Evolutionary conservation across 2,797 vertebrate species (phyloP).

Genomic region (Lycodopsis pacificus): DNA sequence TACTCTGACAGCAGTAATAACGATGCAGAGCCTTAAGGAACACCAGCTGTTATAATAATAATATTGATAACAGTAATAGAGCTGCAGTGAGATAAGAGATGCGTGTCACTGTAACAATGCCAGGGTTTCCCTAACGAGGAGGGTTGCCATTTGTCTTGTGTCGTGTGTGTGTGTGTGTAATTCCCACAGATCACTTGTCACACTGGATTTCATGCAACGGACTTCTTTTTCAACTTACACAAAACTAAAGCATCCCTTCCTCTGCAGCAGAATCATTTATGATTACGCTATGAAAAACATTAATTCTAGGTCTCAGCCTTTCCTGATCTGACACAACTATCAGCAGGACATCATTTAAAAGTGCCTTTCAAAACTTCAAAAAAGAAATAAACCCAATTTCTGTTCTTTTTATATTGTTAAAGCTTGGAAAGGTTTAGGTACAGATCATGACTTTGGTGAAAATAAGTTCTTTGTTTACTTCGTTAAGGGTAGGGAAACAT

Average conservation of each 20-base stretch:
- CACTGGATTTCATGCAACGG: not conserved
- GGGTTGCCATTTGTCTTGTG: constrained; percentile 3
- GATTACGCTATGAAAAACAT: not conserved
- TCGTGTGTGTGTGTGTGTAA: not conserved
- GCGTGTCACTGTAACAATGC: not conserved
- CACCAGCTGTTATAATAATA: not conserved
- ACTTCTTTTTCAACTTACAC: not conserved
- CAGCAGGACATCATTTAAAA: too few species aligned
- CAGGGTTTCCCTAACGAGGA: constrained; percentile 27
- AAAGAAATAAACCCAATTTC: not conserved
- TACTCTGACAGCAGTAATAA: constrained; percentile 45
- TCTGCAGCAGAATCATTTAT: not conserved
- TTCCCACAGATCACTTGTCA: not conserved
- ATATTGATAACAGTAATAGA: constrained; percentile 22
- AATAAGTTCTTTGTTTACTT: not conserved
- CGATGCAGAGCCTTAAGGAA: constrained; percentile 24
- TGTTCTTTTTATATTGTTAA: not conserved
- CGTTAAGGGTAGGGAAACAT: not conserved
- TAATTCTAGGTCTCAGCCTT: not conserved
- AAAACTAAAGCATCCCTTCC: not conserved
- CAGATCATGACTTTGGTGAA: not conserved
- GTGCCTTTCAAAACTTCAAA: too few species aligned
- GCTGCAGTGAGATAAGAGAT: constrained; percentile 10
- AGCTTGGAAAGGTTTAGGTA: not conserved
- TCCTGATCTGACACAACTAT: too few species aligned